Evolutionary conservation across 2,797 vertebrate genomes (phyloP), one percentile per base, ranked within the genome.

Genomic region (Aldrovandia affinis): DNA sequence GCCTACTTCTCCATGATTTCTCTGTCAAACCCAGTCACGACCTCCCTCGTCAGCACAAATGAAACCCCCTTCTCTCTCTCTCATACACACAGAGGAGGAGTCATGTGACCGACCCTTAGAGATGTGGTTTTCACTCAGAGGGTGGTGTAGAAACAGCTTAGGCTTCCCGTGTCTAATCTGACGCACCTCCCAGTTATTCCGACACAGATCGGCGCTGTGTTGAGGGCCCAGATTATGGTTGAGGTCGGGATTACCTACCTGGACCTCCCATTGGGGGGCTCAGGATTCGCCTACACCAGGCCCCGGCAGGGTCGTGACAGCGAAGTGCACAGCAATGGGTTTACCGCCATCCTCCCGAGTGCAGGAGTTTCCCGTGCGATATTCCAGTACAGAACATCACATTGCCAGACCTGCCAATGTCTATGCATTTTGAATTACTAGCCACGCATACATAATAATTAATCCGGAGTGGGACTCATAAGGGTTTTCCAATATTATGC

Each of bases 181-280:
- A 82, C 78, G 50, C 83, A 83, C 70, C 65, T 63, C 36, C 52
- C 28, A 33, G 57, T 36, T 79, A 25, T 42, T 82, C 36, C 39
- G 44, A 77, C 12, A 39, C 14, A 10, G 54, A 80, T 83, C 55
- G 52, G 80, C 63, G 61, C 28, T 30, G 39, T 78, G 47, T 47
- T 18, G 50, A 70, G 22, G 52, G 54, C 83, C n/a, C 36, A 55
- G 33, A 81, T 84, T 83, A 81, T 18, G 28, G 15, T 39, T 44
- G 78, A 52, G 70, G 83, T 30, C 81, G 44, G 77, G 85, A 86
- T 86, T 80, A 83, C 68, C 54, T 79, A 79, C 8, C 44, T 5
- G 3, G 44, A 79, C 70, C n/a, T 80, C 22, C 12, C 30, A 39
- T 20, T 5, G 30, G 39, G 54, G 28, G 47, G 54, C 28, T 54